phyloP scores from a whole-genome alignment of 2,113 vertebrate species.

The Pogonocichla stellata region DNA sequence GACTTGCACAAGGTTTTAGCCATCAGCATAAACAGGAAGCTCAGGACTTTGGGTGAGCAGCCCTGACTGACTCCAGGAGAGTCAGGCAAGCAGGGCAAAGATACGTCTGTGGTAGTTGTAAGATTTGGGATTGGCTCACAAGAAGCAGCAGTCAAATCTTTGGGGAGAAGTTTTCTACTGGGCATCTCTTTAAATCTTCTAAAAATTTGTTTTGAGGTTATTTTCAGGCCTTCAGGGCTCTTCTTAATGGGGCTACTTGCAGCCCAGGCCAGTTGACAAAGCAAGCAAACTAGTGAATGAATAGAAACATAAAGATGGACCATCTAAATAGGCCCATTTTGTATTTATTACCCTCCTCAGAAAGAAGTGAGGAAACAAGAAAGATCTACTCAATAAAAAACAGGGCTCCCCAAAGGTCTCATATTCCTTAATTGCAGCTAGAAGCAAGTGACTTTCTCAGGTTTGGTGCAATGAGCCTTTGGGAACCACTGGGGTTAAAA shows the following conservation, averaged over 20 bases:
- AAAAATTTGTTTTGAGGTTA: neutral
- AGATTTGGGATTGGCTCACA: neutral
- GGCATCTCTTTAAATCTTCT: neutral
- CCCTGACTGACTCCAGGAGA: neutral
- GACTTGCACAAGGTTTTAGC: neutral
- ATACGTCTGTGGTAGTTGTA: neutral
- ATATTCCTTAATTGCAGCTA: conserved; percentile 13
- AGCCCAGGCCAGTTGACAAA: neutral
- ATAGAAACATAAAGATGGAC: neutral
- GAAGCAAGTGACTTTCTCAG: conserved; percentile 48
- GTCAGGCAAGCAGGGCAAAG: neutral
- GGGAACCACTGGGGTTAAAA: conserved; percentile 18
- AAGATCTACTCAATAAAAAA: conserved; percentile 16
- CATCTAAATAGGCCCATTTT: neutral
- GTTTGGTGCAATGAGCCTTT: conserved; percentile 15
- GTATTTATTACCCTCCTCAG: conserved; percentile 15
- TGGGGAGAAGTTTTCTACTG: neutral
- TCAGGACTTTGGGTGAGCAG: neutral
- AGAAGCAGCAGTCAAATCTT: neutral
- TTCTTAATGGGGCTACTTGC: neutral
- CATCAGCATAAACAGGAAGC: neutral
- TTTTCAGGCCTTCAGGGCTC: neutral
- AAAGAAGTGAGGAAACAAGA: conserved; percentile 6
- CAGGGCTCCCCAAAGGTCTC: neutral
- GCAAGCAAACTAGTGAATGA: neutral